Evolutionary conservation across 2,113 vertebrate species (phyloP).

Genomic region (Eupsittula cactorum): DNA sequence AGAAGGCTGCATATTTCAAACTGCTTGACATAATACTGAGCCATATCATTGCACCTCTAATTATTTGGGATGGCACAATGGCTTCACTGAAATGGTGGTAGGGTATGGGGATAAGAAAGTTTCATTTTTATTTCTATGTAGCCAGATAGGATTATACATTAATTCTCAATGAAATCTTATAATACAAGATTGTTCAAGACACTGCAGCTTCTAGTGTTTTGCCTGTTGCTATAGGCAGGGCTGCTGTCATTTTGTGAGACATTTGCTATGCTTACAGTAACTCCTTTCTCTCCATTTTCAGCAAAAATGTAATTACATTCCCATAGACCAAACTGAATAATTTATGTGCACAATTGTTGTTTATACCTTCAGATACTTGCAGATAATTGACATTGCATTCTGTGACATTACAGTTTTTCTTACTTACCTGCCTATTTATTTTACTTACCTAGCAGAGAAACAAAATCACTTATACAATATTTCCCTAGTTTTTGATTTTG

Average conservation of each 20-base stretch:
- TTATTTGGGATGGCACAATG: neutral
- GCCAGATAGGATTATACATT: neutral
- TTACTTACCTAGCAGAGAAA: neutral
- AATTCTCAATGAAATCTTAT: neutral
- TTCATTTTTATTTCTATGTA: neutral
- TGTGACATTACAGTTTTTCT: neutral
- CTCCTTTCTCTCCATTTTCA: neutral
- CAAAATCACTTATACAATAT: neutral
- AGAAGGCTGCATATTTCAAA: neutral
- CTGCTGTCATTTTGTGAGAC: neutral
- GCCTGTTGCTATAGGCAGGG: neutral
- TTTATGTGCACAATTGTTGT: neutral
- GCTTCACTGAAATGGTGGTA: neutral
- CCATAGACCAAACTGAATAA: neutral
- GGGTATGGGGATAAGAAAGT: neutral
- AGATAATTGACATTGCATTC: neutral
- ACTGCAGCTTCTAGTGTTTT: neutral
- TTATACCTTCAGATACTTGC: neutral
- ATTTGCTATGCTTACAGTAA: neutral
- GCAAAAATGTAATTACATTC: neutral
- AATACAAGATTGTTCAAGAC: neutral
- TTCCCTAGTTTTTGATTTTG: neutral
- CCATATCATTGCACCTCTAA: neutral
- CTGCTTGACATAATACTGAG: neutral
- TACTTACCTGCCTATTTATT: neutral